Base-by-base conservation (phyloP, 2,113 vertebrate genomes). In the Chunga burmeisteri region DNA sequence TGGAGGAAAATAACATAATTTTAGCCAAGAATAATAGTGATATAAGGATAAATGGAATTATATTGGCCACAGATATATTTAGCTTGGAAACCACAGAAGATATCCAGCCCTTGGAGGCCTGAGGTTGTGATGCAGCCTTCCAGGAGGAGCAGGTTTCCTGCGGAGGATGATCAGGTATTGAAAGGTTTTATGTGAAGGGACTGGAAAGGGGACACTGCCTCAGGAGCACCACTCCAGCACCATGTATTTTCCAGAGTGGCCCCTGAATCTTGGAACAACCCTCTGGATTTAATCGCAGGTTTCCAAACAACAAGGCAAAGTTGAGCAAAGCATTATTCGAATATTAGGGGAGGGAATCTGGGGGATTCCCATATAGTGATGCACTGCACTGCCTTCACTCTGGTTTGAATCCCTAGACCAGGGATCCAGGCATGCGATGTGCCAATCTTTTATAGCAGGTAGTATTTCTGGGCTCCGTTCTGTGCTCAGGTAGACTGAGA, bases 71-170 rank as follows among this genome's bases (percentile, higher is more conserved):
- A 40, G 38, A 72, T 46, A 78, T 50, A 53, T 81, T 77, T 23
- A 56, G 36, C 27, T 46, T 79, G 84, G 81, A 90, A 95, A 74
- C 7, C 65, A 72, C 2, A 0, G 59, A 50, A 50, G 47, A 82
- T 56, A 67, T 74, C 65, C 78, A 75, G 42, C 47, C 52, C 65
- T 84, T 1, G 2, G 56, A 83, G 40, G 29, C 22, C 49, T 38
- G 49, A 89, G 62, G 49, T 65, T 80, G 71, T 47, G 40, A 9
- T 11, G 4, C 36, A 73, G 40, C 30, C n/a, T 94, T 82, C 78
- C 84, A 81, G 55, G 29, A 86, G 68, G 55, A 91, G 38, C 1
- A 4, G 5, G 0, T 13, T 86, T 70, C 30, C 10, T 0, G 0
- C 1, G 1, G 27, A 87, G n/a, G 10, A 42, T 86, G 56, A 81